A percentile compares a stretch with the other conserved stretches of the same genome.
These are phyloP conservation scores for Dendrocopos noguchii DNA, from an alignment of 2,113 vertebrate genomes.

Conservation along the genomic window DNA sequence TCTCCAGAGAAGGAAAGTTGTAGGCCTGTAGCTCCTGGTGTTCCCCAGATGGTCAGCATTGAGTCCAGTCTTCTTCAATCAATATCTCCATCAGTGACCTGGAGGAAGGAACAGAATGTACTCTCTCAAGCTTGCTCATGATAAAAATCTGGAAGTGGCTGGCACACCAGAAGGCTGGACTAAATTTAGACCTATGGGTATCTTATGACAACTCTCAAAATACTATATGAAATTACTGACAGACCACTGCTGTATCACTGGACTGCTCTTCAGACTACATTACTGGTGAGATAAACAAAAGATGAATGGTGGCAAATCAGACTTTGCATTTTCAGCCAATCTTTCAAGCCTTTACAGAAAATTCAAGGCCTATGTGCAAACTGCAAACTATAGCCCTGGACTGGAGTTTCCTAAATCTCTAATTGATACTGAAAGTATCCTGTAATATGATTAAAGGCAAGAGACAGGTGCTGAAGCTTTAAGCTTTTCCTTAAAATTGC, in stretches of 20 bases:
- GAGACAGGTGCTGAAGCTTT: neutral
- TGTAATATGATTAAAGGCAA: neutral
- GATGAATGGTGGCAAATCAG: neutral
- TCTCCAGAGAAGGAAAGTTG: too few species aligned
- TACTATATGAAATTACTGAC: neutral
- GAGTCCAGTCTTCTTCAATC: neutral
- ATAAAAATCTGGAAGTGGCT: neutral
- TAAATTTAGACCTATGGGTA: neutral
- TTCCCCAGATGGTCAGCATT: neutral
- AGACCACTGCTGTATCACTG: neutral
- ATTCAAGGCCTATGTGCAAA: neutral
- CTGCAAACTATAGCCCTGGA: neutral
- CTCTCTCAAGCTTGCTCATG: neutral
- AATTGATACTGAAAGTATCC: neutral
- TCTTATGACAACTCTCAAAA: neutral
- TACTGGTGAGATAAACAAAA: neutral
- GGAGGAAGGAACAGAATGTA: neutral
- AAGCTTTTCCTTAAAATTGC: neutral
- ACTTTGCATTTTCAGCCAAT: neutral
- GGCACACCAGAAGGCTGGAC: neutral
- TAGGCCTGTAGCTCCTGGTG: neutral
- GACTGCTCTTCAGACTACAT: neutral
- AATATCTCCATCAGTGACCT: neutral
- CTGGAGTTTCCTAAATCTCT: neutral
- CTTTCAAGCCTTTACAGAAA: neutral